phyloP scores from a whole-genome alignment of 2,113 vertebrate genomes.

The Syngnathoides biaculeatus region DNA sequence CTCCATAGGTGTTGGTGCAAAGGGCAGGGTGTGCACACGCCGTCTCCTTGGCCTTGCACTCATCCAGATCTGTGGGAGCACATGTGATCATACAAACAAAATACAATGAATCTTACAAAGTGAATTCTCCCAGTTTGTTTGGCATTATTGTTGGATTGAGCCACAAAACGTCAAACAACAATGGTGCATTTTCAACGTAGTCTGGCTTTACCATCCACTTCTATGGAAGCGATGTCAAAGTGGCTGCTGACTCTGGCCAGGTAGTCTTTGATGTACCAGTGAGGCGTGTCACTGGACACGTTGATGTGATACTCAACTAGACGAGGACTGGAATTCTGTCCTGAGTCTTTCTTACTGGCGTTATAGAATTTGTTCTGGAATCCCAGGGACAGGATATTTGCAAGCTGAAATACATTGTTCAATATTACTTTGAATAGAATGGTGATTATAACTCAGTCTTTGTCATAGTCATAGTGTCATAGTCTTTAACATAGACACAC shows the following conservation, averaged over 20 bases:
- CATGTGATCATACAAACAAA: not conserved
- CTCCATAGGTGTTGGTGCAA: constrained; percentile 78
- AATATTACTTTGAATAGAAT: not conserved
- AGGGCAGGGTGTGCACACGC: constrained; percentile 57
- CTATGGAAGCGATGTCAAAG: constrained; percentile 52
- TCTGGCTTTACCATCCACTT: constrained; percentile 67
- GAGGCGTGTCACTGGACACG: constrained; percentile 79
- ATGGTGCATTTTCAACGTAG: not conserved
- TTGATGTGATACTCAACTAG: constrained; percentile 68
- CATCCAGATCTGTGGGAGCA: constrained; percentile 71
- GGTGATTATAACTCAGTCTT: not conserved
- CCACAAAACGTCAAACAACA: not conserved
- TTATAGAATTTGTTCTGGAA: constrained; percentile 80
- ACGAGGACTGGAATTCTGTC: not conserved
- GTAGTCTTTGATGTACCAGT: constrained; percentile 80
- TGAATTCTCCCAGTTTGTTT: not conserved
- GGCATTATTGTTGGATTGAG: not conserved
- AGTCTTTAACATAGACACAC: not conserved
- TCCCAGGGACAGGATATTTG: constrained; percentile 61
- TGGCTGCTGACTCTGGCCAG: constrained; percentile 62
- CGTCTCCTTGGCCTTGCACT: constrained; percentile 64
- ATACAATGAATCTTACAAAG: not conserved
- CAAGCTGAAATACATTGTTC: constrained; percentile 58
- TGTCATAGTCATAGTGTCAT: too few species aligned
- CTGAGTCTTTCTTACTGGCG: constrained; percentile 34